phyloP scores from a whole-genome alignment of 2,797 vertebrate genomes.

The Helarctos malayanus region DNA sequence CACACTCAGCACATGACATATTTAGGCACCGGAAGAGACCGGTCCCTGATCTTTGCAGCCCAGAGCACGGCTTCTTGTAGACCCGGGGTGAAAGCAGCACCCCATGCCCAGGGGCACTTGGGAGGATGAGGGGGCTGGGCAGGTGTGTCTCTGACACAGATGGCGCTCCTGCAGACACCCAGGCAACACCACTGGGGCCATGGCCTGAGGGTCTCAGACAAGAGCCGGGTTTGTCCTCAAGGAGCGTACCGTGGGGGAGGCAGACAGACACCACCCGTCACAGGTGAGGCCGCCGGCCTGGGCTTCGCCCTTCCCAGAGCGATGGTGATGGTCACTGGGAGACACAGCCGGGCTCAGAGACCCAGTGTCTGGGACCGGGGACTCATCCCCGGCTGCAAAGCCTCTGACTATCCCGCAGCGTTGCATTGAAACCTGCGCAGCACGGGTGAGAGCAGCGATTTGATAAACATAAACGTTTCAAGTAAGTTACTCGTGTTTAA shows the following conservation, averaged over 20 bases:
- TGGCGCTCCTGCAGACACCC: not conserved
- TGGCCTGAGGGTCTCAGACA: not conserved
- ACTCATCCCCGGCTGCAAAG: not conserved
- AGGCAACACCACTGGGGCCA: rapidly evolving
- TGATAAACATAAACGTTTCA: not conserved
- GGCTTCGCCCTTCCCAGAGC: not conserved
- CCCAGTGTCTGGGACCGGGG: not conserved
- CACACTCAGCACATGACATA: conserved; percentile 61
- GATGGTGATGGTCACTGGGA: not conserved
- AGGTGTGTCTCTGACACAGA: not conserved
- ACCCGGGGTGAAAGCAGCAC: not conserved
- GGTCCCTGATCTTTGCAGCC: not conserved
- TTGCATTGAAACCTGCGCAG: not conserved
- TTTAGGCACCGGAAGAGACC: conserved; percentile 48
- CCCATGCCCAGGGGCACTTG: not conserved
- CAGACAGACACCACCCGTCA: not conserved
- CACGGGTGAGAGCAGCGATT: not conserved
- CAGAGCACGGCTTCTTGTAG: not conserved
- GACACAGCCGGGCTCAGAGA: not conserved
- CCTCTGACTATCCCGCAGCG: not conserved
- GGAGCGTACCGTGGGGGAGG: not conserved
- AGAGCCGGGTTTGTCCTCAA: not conserved
- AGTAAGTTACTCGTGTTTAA: not conserved
- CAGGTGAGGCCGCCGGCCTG: rapidly evolving
- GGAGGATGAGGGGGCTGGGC: not conserved